These are phyloP conservation scores for Mesaphorura yosii DNA, from an alignment of 1,140 invertebrate species.

Conservation along the genomic window DNA sequence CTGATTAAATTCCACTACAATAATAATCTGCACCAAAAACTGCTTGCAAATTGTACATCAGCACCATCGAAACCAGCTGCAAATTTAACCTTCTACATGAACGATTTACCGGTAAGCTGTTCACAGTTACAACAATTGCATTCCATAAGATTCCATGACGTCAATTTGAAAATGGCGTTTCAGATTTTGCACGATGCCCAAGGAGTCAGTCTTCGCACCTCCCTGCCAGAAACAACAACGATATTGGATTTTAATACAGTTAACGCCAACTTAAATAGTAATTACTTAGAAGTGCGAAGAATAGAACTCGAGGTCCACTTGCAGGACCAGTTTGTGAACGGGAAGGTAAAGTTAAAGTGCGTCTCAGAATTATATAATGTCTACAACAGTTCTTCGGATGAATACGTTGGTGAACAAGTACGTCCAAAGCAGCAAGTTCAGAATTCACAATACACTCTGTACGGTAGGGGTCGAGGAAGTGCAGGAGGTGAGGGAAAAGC, in stretches of 20 bases:
- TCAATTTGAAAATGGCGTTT: too few relatives aligned
- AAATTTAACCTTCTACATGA: slow-evolving; percentile 38
- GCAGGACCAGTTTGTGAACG: neutral
- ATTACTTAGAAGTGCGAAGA: neutral
- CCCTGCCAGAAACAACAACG: neutral
- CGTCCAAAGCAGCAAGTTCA: neutral
- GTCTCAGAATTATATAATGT: neutral
- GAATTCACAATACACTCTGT: too few relatives aligned
- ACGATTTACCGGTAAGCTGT: slow-evolving; percentile 31
- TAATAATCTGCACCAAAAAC: neutral
- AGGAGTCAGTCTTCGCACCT: neutral
- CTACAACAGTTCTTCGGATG: neutral
- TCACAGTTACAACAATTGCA: neutral
- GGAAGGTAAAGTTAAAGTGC: neutral
- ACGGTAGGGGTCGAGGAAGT: too few relatives aligned
- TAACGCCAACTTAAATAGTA: neutral
- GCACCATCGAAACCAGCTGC: slow-evolving; percentile 42
- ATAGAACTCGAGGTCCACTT: neutral
- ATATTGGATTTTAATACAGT: neutral
- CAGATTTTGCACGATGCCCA: neutral
- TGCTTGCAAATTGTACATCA: slow-evolving; percentile 57
- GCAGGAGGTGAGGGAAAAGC: too few relatives aligned
- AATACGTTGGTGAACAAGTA: slow-evolving; percentile 5
- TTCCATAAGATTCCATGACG: too few relatives aligned
- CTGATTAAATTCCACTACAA: neutral